Evolutionary conservation across 2,797 vertebrate species (phyloP).

Genomic region (Philypnodon macrostomus): DNA sequence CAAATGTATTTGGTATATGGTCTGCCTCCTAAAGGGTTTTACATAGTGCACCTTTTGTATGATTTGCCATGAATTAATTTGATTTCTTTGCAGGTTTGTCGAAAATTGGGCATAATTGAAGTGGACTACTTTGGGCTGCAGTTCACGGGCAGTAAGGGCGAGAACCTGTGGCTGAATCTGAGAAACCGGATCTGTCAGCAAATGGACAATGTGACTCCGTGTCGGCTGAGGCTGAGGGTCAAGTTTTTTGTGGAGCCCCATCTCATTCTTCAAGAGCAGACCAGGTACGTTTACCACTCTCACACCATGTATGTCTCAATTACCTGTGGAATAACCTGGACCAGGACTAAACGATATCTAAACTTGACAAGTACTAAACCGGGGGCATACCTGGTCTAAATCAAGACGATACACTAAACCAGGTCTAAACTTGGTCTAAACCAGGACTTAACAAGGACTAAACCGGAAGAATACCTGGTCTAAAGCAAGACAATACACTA

Average conservation of each 20-base stretch:
- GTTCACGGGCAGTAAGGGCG: slow-evolving; percentile 93
- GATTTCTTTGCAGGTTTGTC: slow-evolving; percentile 80
- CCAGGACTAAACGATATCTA: too few species aligned
- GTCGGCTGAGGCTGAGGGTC: slow-evolving; percentile 88
- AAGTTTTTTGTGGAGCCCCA: slow-evolving; percentile 99
- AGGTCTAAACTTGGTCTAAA: too few species aligned
- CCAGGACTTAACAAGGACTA: too few species aligned
- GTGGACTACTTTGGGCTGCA: slow-evolving; percentile 98
- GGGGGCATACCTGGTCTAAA: too few species aligned
- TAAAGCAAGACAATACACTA: too few species aligned
- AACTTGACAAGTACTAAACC: too few species aligned
- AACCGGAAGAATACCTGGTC: too few species aligned
- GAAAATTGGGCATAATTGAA: slow-evolving; percentile 94
- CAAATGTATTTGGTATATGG: too few species aligned
- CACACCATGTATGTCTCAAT: background rate
- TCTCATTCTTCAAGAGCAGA: slow-evolving; percentile 96
- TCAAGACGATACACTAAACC: too few species aligned
- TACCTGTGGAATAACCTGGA: too few species aligned
- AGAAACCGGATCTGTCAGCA: slow-evolving; percentile 98
- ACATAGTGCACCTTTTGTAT: too few species aligned
- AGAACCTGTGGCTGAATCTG: slow-evolving; percentile 97
- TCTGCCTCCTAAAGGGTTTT: too few species aligned
- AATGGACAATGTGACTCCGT: slow-evolving; percentile 92
- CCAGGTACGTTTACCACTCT: slow-evolving; percentile 76
- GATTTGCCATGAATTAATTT: background rate